Percentiles rank a stretch among this genome's conserved stretches.
These are phyloP conservation scores for Lysandra bellargus DNA, from an alignment of 2,888 invertebrate genomes.

Conservation along the genomic window DNA sequence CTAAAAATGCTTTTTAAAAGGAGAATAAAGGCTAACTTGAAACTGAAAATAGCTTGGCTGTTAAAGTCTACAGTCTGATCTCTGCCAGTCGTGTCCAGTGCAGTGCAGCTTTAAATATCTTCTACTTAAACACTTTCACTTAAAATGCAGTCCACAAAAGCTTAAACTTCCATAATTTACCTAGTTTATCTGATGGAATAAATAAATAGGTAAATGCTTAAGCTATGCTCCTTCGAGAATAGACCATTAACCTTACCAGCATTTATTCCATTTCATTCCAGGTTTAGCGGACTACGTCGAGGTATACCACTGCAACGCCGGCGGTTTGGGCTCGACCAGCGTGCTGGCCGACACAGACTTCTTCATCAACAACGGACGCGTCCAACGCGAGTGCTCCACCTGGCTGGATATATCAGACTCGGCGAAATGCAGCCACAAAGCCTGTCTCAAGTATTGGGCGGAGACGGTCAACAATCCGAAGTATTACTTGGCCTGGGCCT, in stretches of 20 bases:
- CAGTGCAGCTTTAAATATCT: no score
- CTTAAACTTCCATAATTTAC: no score
- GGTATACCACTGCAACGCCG: constrained; percentile 82
- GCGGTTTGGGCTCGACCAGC: constrained; percentile 72
- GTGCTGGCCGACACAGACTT: constrained; percentile 80
- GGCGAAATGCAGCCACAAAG: constrained; percentile 70
- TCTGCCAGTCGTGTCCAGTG: no score
- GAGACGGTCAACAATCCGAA: constrained; percentile 58
- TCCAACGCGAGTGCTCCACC: constrained; percentile 77
- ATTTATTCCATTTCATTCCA: constrained; percentile 41
- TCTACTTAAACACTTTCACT: no score
- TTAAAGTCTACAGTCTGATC: no score
- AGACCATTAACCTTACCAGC: not conserved
- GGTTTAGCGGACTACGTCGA: constrained; percentile 81
- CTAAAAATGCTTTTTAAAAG: no score
- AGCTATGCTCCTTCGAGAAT: no score
- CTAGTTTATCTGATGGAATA: no score
- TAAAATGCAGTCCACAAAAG: no score
- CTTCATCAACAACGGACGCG: constrained; percentile 77
- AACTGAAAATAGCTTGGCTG: no score
- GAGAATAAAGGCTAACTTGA: no score
- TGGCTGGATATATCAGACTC: constrained; percentile 64
- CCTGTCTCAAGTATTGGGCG: constrained; percentile 63
- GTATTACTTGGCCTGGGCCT: constrained; percentile 61
- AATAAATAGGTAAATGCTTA: no score